A percentile compares a stretch with the other conserved stretches of the same genome.
Conservation (phyloP, 2,888 invertebrate species). For the Gisinianus flammeolus region DNA sequence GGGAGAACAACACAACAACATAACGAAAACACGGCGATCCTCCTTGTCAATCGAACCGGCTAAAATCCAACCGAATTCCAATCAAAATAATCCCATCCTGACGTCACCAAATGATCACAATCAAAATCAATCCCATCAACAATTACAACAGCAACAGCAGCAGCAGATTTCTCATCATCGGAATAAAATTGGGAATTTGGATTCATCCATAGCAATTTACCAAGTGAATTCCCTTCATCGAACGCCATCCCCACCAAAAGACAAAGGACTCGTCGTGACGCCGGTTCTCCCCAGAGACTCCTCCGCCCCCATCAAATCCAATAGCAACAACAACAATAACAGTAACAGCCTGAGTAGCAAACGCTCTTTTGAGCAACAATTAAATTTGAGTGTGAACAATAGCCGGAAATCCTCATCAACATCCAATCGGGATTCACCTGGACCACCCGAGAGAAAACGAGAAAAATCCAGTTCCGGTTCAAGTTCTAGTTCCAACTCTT, state of each 20-base stretch:
- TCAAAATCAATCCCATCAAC: constrained; percentile 47
- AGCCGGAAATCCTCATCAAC: neutral
- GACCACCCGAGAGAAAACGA: neutral
- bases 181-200: constrained; percentile 35
- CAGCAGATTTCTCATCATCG: constrained; percentile 33
- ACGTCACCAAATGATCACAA: neutral
- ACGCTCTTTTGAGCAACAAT: neutral
- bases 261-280: constrained; percentile 34
- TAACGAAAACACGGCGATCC: constrained; percentile 39
- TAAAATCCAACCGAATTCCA: constrained; percentile 24
- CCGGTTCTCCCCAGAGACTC: constrained; percentile 16
- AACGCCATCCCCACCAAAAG: constrained; percentile 27
- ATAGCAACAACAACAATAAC: neutral
- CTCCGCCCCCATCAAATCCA: neutral
- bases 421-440: constrained; percentile 9
- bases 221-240: constrained; percentile 31
- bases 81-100: neutral
- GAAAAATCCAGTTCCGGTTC: neutral
- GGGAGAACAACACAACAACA: neutral
- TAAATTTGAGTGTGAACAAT: neutral
- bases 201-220: constrained; percentile 37
- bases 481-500: neutral
- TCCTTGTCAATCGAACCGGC: constrained; percentile 48
- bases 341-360: neutral
- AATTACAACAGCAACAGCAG: constrained; percentile 46